A percentile compares a stretch with the other conserved stretches of the same genome.
Evolutionary conservation across 2,797 vertebrate genomes (phyloP).

Genomic region (Xyrichtys novacula): DNA sequence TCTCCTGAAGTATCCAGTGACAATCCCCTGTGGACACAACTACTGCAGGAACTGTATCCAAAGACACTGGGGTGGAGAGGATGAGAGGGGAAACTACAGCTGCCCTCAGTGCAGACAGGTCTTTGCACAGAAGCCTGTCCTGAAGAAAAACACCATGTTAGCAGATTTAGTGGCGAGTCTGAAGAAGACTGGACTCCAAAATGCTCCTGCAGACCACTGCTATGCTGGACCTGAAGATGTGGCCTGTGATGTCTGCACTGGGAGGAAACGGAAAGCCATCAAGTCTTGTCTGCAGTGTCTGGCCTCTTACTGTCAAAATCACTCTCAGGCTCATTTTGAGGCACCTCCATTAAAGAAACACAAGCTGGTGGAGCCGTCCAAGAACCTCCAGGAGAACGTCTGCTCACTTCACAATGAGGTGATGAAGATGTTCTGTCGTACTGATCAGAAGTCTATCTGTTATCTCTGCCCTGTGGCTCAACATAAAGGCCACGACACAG

Average conservation of each 20-base stretch:
- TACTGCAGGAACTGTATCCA: background rate
- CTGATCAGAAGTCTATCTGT: background rate
- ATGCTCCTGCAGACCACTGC: too few relatives aligned
- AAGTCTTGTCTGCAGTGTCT: background rate
- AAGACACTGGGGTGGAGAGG: background rate
- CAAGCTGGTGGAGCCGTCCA: background rate
- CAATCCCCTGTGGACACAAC: background rate
- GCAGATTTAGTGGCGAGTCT: conserved; percentile 18
- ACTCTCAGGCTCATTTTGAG: background rate
- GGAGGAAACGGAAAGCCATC: background rate
- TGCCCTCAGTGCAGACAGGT: conserved; percentile 16
- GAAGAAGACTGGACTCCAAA: too few relatives aligned
- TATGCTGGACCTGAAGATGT: too few relatives aligned
- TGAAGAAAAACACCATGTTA: conserved; percentile 4
- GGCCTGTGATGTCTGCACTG: too few relatives aligned
- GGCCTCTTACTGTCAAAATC: background rate
- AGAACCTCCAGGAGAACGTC: background rate
- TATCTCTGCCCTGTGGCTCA: background rate
- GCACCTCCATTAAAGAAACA: too few relatives aligned
- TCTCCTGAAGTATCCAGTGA: conserved; percentile 1
- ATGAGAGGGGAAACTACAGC: background rate
- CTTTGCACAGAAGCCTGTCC: background rate
- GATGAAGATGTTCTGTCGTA: background rate
- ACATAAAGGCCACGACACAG: background rate
- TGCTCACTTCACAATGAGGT: background rate